A percentile compares a stretch with the other conserved stretches of the same genome.
Evolutionary conservation across 2,888 invertebrate species (phyloP).

Genomic region (Amiota communis): DNA sequence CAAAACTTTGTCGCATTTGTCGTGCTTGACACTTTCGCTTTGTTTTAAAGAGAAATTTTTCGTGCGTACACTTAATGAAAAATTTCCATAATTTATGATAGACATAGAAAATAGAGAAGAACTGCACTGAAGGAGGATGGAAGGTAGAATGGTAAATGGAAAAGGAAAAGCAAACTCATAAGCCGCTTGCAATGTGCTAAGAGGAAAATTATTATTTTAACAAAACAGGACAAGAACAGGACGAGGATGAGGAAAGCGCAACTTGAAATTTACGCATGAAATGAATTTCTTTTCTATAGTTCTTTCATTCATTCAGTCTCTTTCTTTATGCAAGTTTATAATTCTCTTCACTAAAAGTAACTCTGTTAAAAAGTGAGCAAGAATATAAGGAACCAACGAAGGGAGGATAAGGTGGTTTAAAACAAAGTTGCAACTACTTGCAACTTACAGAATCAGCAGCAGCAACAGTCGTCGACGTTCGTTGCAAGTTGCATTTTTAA

Average conservation of each 20-base stretch:
- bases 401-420: too few relatives aligned
- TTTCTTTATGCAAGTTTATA: neutral
- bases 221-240: too few relatives aligned
- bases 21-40: neutral
- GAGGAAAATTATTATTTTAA: too few relatives aligned
- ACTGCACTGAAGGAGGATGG: neutral
- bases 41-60: neutral
- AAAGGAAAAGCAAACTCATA: neutral
- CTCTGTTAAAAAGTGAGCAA: too few relatives aligned
- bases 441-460: neutral
- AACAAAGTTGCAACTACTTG: too few relatives aligned
- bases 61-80: slow-evolving; percentile 23
- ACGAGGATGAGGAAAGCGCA: neutral
- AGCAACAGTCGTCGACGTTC: neutral
- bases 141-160: neutral
- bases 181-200: too few relatives aligned
- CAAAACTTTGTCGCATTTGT: neutral
- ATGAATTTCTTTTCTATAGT: neutral
- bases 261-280: neutral
- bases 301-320: neutral
- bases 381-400: too few relatives aligned
- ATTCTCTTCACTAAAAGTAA: neutral
- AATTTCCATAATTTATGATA: slow-evolving; percentile 28
- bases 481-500: slow-evolving; percentile 41
- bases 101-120: neutral